Evolutionary conservation across 1,140 invertebrate species (phyloP), one percentile per base, ranked within the genome.

Genomic region (Drosophila repletoides): DNA sequence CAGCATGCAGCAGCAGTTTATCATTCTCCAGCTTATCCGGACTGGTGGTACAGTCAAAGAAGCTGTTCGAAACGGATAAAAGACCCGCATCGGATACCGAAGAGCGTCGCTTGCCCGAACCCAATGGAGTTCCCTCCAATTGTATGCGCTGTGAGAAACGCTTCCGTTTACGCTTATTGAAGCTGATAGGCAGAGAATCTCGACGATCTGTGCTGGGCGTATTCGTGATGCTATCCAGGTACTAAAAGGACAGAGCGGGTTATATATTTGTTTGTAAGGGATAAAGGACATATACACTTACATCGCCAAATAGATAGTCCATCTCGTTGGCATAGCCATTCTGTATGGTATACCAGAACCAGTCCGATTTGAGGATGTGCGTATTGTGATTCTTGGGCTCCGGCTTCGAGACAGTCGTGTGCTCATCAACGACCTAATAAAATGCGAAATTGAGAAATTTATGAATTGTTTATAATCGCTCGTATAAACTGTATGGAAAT

Each of bases 301-400:
- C 95, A 91, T 96, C 94, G 91, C 95, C 95, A 77, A 96, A 96
- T 10, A 96, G 91, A 91, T 97, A 98, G 60, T 97, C 94, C 74
- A 94, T 94, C 90, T 99, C 98, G 83, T 96, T 96, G 89, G 97
- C 96, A 68, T 95, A 95, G 76, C 97, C 96, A 92, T 98, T 98
- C 91, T 99, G 97, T 46, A 99, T 96, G 31, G 97, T 89, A 64
- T 90, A 90, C 97, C 98, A 99, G 91, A 99, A 99, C 98, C 98
- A 99, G 91, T 98, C 96, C 12, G 95, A 95, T 90, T 96, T 97
- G 28, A 97, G 94, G 36, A 97, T 92, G 77, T 95, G 93, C 10
- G 95, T 93, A 64, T 92, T 70, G 29, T 81, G 67, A 48, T 88
- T 90, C 45, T 83, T 91, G 58, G 93, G 92, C 65, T 94, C 94